Evolutionary conservation across 2,113 vertebrate genomes (phyloP), one percentile per base, ranked within the genome.

Genomic region (Microtus ochrogaster): DNA sequence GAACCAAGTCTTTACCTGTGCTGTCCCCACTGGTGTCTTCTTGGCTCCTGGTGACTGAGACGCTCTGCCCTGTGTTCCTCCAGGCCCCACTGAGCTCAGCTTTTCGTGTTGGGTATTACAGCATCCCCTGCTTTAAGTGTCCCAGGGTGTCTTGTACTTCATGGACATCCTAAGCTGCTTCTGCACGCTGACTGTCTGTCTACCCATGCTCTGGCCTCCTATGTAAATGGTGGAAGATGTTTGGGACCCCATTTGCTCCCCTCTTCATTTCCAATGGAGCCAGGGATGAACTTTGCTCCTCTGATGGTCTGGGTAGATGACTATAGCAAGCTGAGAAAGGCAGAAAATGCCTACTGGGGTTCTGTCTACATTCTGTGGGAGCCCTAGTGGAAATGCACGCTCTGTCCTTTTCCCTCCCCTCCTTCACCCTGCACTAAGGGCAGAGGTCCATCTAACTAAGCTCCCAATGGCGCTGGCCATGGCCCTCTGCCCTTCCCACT

Each of bases 31-130:
- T 17, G 58, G 74, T 41, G n/a, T 63, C 81, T 41, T 63, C 24
- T 41, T 3, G 82, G 82, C 82, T 84, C 39, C 82, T 47, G 4
- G n/a, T 33, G 58, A 70, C 92, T 17, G 1, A 19, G 9, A 26
- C 41, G 9, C 30, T 70, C n/a, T 39, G 11, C 2, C 14, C 10
- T 44, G 66, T 84, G 47, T 74, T 47, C 82, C 73, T 47, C 30
- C 63, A 89, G 28, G 22, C 19, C n/a, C 21, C 58, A 0, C 30
- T 36, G 79, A 58, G 65, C 22, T 74, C 70, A 55, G 0, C 63
- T 21, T 68, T 82, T 55, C 11, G 5, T 2, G 0, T 0, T 19
- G 11, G n/a, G 33, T 41, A 2, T n/a, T 30, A 12, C 17, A 39
- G 49, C 14, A 2, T 30, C 24, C 55, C 68, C 92, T 63, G 7